Percentiles rank a stretch among this genome's conserved stretches.
Conservation (phyloP, 1,140 invertebrate species). For the Dreissena rostriformis region DNA sequence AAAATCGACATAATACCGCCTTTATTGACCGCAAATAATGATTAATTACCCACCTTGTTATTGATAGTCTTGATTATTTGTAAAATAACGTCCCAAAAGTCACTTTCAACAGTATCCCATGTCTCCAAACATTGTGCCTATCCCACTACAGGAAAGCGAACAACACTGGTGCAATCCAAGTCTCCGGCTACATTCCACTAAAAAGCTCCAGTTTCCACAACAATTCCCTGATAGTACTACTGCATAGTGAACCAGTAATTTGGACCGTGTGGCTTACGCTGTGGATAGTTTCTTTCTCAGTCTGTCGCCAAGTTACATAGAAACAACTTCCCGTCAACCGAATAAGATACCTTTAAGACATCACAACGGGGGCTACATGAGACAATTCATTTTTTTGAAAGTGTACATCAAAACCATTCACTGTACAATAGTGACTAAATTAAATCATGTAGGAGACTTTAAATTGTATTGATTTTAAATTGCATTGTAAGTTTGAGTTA, state of each 20-base stretch:
- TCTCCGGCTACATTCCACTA: neutral
- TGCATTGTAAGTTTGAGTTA: too few species aligned
- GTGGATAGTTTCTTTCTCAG: neutral
- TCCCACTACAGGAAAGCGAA: neutral
- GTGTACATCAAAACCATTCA: too few species aligned
- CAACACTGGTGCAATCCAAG: neutral
- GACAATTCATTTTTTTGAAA: too few species aligned
- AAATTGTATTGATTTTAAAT: too few species aligned
- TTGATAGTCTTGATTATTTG: neutral
- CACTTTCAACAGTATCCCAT: slow-evolving; percentile 2
- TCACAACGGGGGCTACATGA: neutral
- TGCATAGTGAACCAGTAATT: too few species aligned
- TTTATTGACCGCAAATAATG: slow-evolving; percentile 8
- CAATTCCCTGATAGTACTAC: neutral
- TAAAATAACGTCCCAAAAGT: neutral
- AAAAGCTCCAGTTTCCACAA: neutral
- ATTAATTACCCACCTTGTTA: slow-evolving; percentile 5
- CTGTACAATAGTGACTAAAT: too few species aligned
- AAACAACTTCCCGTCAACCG: neutral
- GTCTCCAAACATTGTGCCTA: neutral
- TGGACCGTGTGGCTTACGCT: neutral
- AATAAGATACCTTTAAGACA: neutral
- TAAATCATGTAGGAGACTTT: too few species aligned
- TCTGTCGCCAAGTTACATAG: neutral
- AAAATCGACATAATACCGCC: neutral